Evolutionary conservation across 2,888 invertebrate genomes (phyloP).

Genomic region (Sinhomidia bicolor): DNA sequence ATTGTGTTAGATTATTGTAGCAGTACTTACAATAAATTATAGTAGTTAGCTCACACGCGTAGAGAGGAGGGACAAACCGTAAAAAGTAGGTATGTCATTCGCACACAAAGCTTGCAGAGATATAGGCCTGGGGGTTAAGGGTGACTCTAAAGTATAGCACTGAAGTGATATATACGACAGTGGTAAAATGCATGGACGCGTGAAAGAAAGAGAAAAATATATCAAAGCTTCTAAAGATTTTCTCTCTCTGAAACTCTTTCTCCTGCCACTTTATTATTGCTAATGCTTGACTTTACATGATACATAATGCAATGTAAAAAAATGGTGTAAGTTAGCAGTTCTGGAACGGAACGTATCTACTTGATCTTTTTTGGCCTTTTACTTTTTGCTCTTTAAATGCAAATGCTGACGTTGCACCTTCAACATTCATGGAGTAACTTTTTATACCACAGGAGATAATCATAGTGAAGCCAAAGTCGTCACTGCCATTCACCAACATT

Average conservation of each 20-base stretch:
- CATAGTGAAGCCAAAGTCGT: neutral
- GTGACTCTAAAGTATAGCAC: neutral
- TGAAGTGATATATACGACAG: neutral
- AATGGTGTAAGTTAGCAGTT: too few relatives aligned
- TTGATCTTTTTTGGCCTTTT: constrained; percentile 1
- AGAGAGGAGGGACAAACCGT: neutral
- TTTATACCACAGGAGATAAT: neutral
- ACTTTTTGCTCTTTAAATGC: neutral
- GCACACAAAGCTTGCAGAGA: neutral
- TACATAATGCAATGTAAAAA: too few relatives aligned
- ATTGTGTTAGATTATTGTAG: too few relatives aligned
- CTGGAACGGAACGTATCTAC: too few relatives aligned
- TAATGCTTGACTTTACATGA: neutral
- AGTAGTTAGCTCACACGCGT: neutral
- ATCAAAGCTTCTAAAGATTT: neutral
- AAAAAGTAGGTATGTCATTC: neutral
- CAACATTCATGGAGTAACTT: neutral
- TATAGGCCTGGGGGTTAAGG: constrained; percentile 7
- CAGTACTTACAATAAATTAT: too few relatives aligned
- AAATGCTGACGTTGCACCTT: neutral
- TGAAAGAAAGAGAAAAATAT: neutral
- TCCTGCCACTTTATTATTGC: neutral
- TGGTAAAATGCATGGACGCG: neutral
- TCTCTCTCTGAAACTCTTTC: neutral
- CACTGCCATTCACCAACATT: neutral